Evolutionary conservation across 2,888 invertebrate species (phyloP).

Genomic region (Amblyjoppa proteus): DNA sequence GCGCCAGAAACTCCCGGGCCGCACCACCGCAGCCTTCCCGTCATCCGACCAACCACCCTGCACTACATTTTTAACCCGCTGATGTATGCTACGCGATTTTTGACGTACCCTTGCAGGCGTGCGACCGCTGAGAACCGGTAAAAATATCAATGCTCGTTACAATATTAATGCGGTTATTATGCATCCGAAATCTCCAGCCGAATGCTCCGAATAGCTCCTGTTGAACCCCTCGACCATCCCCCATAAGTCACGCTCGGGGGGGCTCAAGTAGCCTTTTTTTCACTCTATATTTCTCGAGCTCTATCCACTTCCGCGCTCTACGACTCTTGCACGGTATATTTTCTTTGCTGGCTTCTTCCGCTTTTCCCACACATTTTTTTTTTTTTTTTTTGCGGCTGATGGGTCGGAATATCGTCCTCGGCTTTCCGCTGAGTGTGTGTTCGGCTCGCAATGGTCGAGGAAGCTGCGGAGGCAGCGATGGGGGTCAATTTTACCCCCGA

Average conservation of each 20-base stretch:
- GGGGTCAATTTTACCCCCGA: neutral
- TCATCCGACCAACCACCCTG: neutral
- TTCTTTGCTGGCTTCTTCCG: slow-evolving; percentile 13
- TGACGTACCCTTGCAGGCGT: slow-evolving; percentile 5
- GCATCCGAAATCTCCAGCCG: slow-evolving; percentile 65
- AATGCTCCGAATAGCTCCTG: slow-evolving; percentile 64
- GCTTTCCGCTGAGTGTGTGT: neutral
- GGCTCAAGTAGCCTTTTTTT: slow-evolving; percentile 38
- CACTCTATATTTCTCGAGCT: slow-evolving; percentile 42
- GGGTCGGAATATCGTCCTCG: neutral
- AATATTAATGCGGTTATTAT: slow-evolving; percentile 79
- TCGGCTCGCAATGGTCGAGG: neutral
- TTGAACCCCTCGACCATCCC: slow-evolving; percentile 33
- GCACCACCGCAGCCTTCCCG: slow-evolving; percentile 5
- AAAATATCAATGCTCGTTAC: slow-evolving; percentile 72
- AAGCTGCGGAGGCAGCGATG: neutral
- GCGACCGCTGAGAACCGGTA: neutral
- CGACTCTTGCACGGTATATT: slow-evolving; percentile 10
- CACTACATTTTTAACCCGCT: slow-evolving; percentile 22
- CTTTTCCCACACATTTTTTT: slow-evolving; percentile 27
- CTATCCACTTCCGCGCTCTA: slow-evolving; percentile 37
- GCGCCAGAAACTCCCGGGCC: neutral
- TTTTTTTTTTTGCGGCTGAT: slow-evolving; percentile 6
- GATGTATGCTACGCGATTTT: slow-evolving; percentile 44
- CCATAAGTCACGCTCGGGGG: slow-evolving; percentile 43